Evolutionary conservation across 2,797 vertebrate genomes (phyloP), one percentile per base, ranked within the genome.

Genomic region (Manis javanica): DNA sequence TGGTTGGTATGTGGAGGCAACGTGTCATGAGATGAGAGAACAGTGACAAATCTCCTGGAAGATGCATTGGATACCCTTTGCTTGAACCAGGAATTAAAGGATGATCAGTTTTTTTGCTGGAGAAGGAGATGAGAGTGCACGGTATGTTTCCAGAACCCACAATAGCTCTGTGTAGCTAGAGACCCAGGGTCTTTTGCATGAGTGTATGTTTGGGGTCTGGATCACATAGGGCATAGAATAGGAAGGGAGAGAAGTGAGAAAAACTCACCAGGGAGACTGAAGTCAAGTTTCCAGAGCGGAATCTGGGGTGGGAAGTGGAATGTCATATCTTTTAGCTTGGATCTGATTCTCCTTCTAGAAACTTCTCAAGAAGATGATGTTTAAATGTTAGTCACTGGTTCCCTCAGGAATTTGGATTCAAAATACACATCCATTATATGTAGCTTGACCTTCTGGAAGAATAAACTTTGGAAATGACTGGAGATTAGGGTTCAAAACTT

Each of bases 331-430:
- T 46, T 26, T 55, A 66, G 57, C 37, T 21, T 75, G 57, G 68
- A 64, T 79, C 72, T 69, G 55, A 81, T 61, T 59, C 18, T 51
- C 74, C 26, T 90, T 96, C 68, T 34, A 86, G 88, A 95, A 95
- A 75, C 55, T 82, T 95, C 90, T 88, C 49, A 88, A 31, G 78
- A 94, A 93, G 69, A 10, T 12, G 8, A 31, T 83, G 55, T 87
- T 87, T 94, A 79, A 96, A 68, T 71, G 87, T 82, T 75, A 55
- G 55, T 83, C 64, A 75, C 53, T 87, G 37, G 19, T 77, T 11
- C 31, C 64, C 57, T 90, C 74, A 91, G 87, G 88, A 94, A 94
- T 96, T 89, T 92, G 82, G 42, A 91, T 82, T 94, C 79, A 94
- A 89, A 95, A 87, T 95, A 57, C 37, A 51, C 15, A 77, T 90